Evolutionary conservation across 2,888 invertebrate species (phyloP), one percentile per base, ranked within the genome.

Genomic region (Hesperia comma): DNA sequence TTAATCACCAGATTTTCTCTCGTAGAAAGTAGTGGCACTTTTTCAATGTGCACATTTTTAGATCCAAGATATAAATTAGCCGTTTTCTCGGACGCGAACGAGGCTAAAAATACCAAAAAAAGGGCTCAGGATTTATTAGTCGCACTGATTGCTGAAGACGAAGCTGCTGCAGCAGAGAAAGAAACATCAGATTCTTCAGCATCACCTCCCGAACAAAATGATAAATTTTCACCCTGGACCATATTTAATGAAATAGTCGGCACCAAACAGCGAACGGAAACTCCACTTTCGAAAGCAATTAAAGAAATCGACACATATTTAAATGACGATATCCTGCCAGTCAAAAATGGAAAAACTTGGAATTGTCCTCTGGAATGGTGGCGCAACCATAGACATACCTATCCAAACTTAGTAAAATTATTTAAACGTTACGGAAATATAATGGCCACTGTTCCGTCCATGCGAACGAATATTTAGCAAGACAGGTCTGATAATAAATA

Each of bases 311-410:
- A n/a, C n/a, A n/a, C n/a, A n/a, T 74, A 71, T 19, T 8, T 74
- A 37, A 68, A 68, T 12, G 74, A 72, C 14, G 72, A 74, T 61
- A 26, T 58, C 4, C 54, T 73, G 37, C 73, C 70, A 1, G 32
- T 64, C 1, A 58, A 61, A 15, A 41, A 66, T 10, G 37, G 43
- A 4, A 17, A 67, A 0, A 62, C 40, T 15, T 74, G 21, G n/a
- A 74, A 68, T 55, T 72, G 72, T 57, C 72, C 72, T 2, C 53
- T 73, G 7, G 57, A 73, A 46, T 76, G 74, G 72, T 75, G 74
- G 72, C 57, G 61, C 21, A 60, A 40, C 8, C 63, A 74, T n/a
- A 26, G 46, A 21, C 33, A 49, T 19, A 63, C 56, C 6, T 73
- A 73, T 21, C 71, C 73, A 0, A 0, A 75, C 15, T 43, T 74